These are phyloP conservation scores for Scaptomyza tumidula DNA, from an alignment of 2,888 invertebrate species.

Conservation along the genomic window DNA sequence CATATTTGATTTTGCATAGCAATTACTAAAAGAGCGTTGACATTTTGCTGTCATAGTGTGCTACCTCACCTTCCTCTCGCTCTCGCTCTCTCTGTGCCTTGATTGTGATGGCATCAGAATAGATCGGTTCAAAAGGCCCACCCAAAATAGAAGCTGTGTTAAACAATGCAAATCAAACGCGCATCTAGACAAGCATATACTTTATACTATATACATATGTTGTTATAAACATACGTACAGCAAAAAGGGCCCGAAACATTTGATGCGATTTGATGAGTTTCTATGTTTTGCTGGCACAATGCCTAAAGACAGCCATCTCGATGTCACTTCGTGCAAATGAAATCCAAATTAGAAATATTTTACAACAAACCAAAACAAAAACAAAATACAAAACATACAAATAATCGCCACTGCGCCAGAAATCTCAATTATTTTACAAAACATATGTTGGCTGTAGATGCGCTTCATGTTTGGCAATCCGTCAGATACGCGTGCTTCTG, in stretches of 20 bases:
- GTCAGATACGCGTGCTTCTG: conserved; percentile 70
- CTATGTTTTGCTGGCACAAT: conserved; percentile 50
- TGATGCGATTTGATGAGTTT: conserved; percentile 53
- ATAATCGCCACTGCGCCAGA: conserved; percentile 42
- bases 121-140: conserved; percentile 31
- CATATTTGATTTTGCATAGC: conserved; percentile 63
- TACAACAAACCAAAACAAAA: conserved; percentile 5
- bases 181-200: conserved; percentile 25
- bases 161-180: conserved; percentile 37
- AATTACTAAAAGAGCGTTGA: conserved; percentile 58
- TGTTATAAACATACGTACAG: conserved; percentile 4
- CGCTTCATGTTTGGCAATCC: conserved; percentile 69
- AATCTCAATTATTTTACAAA: conserved; percentile 76
- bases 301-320: conserved; percentile 50
- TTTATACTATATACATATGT: conserved; percentile 31
- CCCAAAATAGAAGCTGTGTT: conserved; percentile 34
- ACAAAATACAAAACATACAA: conserved; percentile 9
- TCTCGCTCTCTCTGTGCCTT: not conserved
- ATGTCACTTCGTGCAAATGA: conserved; percentile 49
- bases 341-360: conserved; percentile 67
- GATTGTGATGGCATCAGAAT: conserved; percentile 4
- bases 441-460: conserved; percentile 73
- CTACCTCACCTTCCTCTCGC: not conserved
- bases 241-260: conserved; percentile 45
- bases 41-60: conserved; percentile 45